phyloP scores from a whole-genome alignment of 1,140 invertebrate species.

The Ceratosolen fusciceps region DNA sequence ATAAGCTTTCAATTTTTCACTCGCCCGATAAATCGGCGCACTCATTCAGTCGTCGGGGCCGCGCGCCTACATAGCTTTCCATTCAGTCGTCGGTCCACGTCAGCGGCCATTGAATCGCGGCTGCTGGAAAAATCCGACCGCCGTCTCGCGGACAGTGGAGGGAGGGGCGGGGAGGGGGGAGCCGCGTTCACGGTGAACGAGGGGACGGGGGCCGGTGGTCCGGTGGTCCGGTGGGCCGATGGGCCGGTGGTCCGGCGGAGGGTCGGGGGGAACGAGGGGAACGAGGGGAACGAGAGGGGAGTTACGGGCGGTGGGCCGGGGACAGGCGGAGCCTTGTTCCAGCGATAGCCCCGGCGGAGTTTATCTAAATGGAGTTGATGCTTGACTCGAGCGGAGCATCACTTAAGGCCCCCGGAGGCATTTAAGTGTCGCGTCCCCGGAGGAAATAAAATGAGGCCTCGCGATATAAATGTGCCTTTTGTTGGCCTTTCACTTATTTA shows the following conservation, averaged over 20 bases:
- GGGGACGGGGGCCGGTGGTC: background rate
- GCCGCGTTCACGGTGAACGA: too few species aligned
- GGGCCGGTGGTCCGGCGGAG: background rate
- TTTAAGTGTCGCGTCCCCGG: background rate
- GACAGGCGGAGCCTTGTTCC: slow-evolving; percentile 32
- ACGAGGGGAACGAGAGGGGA: background rate
- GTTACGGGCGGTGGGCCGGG: background rate
- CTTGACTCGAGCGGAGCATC: slow-evolving; percentile 12
- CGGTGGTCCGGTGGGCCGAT: background rate
- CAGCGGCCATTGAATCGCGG: slow-evolving; percentile 9
- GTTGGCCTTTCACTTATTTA: background rate
- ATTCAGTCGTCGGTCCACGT: slow-evolving; percentile 31
- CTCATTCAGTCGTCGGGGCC: slow-evolving; percentile 12
- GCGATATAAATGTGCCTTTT: slow-evolving; percentile 22
- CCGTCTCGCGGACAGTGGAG: too few species aligned
- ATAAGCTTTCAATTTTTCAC: slow-evolving; percentile 44
- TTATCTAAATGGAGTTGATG: slow-evolving; percentile 44
- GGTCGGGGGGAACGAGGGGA: too few species aligned
- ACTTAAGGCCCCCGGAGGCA: slow-evolving; percentile 1
- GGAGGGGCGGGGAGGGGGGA: background rate
- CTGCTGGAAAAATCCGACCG: too few species aligned
- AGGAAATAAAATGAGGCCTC: slow-evolving; percentile 4
- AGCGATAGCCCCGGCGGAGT: background rate
- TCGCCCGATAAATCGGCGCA: slow-evolving; percentile 31
- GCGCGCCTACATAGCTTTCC: slow-evolving; percentile 34